phyloP scores from a whole-genome alignment of 2,888 invertebrate genomes.

The Plusia festucae region DNA sequence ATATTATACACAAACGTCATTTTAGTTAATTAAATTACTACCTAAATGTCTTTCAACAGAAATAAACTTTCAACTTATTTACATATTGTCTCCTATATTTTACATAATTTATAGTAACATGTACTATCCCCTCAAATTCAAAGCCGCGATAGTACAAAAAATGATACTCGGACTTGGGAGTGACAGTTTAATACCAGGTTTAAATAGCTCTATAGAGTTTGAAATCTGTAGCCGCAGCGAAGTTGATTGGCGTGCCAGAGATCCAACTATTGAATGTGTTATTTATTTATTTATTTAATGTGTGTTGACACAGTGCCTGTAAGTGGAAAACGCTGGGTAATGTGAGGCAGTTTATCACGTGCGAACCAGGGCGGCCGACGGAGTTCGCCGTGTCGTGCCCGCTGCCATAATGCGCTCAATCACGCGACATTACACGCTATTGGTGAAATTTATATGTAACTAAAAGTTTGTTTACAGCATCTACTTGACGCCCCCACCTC shows the following conservation, averaged over 20 bases:
- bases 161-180: slow-evolving; percentile 46
- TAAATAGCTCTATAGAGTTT: slow-evolving; percentile 42
- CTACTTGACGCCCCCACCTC: slow-evolving; percentile 41
- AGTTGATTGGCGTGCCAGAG: slow-evolving; percentile 28
- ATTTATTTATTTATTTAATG: slow-evolving; percentile 34
- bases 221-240: slow-evolving; percentile 20
- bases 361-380: slow-evolving; percentile 74
- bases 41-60: not conserved
- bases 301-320: slow-evolving; percentile 55
- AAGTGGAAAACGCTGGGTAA: slow-evolving; percentile 61
- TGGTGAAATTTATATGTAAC: slow-evolving; percentile 71
- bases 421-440: slow-evolving; percentile 81
- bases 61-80: not conserved
- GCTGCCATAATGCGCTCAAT: slow-evolving; percentile 77
- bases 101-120: not conserved
- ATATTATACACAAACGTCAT: not conserved
- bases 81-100: not conserved
- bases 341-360: slow-evolving; percentile 78
- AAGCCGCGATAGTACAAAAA: slow-evolving; percentile 34
- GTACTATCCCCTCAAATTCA: not conserved
- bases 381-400: slow-evolving; percentile 74
- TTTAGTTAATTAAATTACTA: not conserved
- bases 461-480: slow-evolving; percentile 58
- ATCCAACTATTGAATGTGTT: slow-evolving; percentile 35
- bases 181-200: slow-evolving; percentile 60